Percentiles rank a stretch among this genome's conserved stretches.
phyloP scores from a whole-genome alignment of 2,113 vertebrate species.

The Cyprinodon variegatus region DNA sequence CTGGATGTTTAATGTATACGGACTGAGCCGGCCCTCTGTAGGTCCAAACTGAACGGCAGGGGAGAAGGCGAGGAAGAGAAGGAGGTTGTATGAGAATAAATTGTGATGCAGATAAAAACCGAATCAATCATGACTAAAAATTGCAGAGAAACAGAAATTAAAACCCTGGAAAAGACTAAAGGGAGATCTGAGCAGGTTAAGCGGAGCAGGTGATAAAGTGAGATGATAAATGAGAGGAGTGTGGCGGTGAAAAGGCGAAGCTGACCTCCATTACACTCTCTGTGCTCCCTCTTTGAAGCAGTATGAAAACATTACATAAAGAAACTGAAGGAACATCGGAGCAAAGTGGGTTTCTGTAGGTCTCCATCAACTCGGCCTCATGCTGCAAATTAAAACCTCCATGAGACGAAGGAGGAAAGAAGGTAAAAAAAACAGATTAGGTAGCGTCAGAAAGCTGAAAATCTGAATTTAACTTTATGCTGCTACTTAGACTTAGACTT shows the following conservation, averaged over 20 bases:
- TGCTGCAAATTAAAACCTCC: conserved; percentile 10
- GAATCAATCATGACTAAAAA: neutral
- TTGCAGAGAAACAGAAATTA: conserved; percentile 18
- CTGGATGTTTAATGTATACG: conserved; percentile 46
- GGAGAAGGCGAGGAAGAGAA: conserved; percentile 17
- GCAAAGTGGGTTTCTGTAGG: conserved; percentile 8
- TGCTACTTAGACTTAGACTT: neutral
- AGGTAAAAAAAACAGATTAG: no score
- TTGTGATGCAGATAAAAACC: neutral
- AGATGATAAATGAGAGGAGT: conserved; percentile 25
- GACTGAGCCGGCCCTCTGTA: conserved; percentile 14
- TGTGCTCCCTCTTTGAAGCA: conserved; percentile 16
- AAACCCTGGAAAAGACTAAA: neutral
- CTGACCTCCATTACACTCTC: conserved; percentile 60
- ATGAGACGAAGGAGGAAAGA: neutral
- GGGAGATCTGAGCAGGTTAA: conserved; percentile 13
- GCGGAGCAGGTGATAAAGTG: conserved; percentile 14
- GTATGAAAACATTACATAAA: conserved; percentile 27
- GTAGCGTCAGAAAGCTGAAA: neutral
- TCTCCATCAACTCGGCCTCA: conserved; percentile 24
- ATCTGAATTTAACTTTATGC: neutral
- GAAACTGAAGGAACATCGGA: neutral
- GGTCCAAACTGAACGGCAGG: conserved; percentile 1
- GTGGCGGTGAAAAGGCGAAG: conserved; percentile 30
- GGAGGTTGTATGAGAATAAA: conserved; percentile 1